These are phyloP conservation scores for Sebastes oblongus DNA, from an alignment of 2,797 vertebrate species.

Conservation along the genomic window DNA sequence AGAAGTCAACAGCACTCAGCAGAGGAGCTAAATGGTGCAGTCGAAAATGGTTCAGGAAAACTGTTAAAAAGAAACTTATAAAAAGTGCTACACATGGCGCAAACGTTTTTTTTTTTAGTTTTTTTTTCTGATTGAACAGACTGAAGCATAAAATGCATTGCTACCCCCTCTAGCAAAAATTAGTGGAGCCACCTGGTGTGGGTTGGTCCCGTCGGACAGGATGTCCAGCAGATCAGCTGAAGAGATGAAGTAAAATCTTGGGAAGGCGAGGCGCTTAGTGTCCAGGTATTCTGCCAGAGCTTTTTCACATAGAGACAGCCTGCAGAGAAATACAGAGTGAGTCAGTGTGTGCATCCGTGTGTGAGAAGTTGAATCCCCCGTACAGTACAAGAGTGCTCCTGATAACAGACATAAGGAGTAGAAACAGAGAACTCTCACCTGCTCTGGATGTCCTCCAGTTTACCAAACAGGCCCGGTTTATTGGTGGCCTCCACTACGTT, in stretches of 20 bases:
- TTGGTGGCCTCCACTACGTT: constrained; percentile 93
- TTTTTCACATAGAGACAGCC: constrained; percentile 93
- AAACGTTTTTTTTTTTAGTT: background rate
- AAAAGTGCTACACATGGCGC: background rate
- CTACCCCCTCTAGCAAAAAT: constrained; percentile 1
- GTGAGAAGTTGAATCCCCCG: background rate
- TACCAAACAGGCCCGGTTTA: constrained; percentile 86
- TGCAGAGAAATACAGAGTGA: constrained; percentile 64
- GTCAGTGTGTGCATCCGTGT: background rate
- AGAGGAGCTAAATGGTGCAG: background rate
- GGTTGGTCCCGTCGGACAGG: constrained; percentile 93
- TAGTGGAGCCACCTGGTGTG: constrained; percentile 84
- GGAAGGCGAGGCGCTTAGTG: constrained; percentile 93
- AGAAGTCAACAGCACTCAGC: background rate
- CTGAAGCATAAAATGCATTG: constrained; percentile 12
- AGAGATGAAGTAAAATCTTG: constrained; percentile 97
- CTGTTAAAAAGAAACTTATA: background rate
- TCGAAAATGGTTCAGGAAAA: background rate
- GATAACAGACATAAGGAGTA: background rate
- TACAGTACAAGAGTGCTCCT: background rate
- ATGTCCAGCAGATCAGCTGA: constrained; percentile 96
- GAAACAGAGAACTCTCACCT: constrained; percentile 49
- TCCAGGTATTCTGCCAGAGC: constrained; percentile 95
- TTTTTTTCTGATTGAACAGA: constrained; percentile 10
- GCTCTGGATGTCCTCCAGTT: constrained; percentile 91